phyloP scores from a whole-genome alignment of 2,888 invertebrate species.

The Autographa pulchrina region DNA sequence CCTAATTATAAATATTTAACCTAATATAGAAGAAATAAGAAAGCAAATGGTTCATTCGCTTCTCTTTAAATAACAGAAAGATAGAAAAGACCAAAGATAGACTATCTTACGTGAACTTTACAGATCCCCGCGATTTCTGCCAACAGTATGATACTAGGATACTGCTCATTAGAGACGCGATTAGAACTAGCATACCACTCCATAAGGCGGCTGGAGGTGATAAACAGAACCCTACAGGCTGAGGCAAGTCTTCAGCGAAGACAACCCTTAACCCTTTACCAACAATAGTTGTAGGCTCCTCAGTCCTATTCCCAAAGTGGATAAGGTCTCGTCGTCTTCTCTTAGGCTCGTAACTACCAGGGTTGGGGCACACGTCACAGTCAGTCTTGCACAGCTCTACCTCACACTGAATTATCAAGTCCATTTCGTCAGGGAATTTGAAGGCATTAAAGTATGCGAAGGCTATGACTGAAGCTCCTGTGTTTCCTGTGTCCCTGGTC shows the following conservation, averaged over 20 bases:
- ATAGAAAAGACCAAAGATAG: constrained; percentile 25
- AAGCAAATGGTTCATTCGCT: constrained; percentile 18
- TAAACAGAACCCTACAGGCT: constrained; percentile 89
- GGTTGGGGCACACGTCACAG: constrained; percentile 92
- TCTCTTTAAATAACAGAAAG: constrained; percentile 33
- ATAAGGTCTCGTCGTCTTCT: constrained; percentile 83
- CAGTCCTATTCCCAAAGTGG: constrained; percentile 84
- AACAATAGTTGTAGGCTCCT: constrained; percentile 90
- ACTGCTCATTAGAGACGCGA: constrained; percentile 89
- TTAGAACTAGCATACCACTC: constrained; percentile 89
- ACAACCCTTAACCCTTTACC: constrained; percentile 92
- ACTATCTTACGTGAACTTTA: constrained; percentile 72
- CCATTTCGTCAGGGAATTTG: constrained; percentile 96
- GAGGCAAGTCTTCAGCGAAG: constrained; percentile 91
- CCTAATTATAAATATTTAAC: constrained; percentile 49
- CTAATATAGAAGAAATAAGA: constrained; percentile 32
- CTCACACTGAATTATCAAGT: constrained; percentile 94
- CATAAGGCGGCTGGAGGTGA: constrained; percentile 91
- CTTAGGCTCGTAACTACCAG: constrained; percentile 89
- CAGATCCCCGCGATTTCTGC: constrained; percentile 78
- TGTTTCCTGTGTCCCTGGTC: constrained; percentile 92
- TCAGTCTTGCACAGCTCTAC: constrained; percentile 95
- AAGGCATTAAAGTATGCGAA: constrained; percentile 95
- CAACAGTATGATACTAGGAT: constrained; percentile 80
- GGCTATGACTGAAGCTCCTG: constrained; percentile 93